Evolutionary conservation across 2,113 vertebrate species (phyloP).

Genomic region (Hippocampus zosterae): DNA sequence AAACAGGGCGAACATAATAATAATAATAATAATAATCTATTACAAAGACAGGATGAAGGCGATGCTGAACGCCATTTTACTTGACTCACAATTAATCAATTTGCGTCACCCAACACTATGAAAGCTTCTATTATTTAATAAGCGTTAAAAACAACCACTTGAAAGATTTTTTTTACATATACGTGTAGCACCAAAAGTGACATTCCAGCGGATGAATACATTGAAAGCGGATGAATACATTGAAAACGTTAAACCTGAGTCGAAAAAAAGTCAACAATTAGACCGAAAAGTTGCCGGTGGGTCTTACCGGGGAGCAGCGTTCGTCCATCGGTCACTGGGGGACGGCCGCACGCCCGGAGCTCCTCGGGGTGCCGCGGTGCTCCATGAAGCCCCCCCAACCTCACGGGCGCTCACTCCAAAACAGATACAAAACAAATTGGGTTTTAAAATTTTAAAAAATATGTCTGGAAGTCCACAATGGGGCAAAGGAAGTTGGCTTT

Average conservation of each 20-base stretch:
- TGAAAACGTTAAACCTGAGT: slow-evolving; percentile 11
- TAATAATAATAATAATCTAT: too few relatives aligned
- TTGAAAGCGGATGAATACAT: not conserved
- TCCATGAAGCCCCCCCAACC: slow-evolving; percentile 42
- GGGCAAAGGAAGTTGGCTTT: not conserved
- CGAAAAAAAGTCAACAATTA: not conserved
- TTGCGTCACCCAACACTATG: not conserved
- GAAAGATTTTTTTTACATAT: not conserved
- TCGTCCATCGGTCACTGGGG: slow-evolving; percentile 65
- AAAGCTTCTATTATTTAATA: not conserved
- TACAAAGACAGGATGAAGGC: not conserved
- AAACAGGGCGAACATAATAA: not conserved
- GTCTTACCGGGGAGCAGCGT: slow-evolving; percentile 61
- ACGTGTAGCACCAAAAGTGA: slow-evolving; percentile 15
- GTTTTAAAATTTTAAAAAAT: too few relatives aligned
- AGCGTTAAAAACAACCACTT: not conserved
- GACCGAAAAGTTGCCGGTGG: slow-evolving; percentile 42
- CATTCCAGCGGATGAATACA: slow-evolving; percentile 22
- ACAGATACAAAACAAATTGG: not conserved
- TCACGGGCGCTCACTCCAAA: not conserved
- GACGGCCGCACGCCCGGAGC: slow-evolving; percentile 61
- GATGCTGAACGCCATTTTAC: not conserved
- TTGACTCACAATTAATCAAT: not conserved
- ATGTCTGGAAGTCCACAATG: not conserved
- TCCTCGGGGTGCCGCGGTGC: slow-evolving; percentile 56